These are phyloP conservation scores for Amblyteles armatorius DNA, from an alignment of 2,888 invertebrate genomes.

Conservation along the genomic window DNA sequence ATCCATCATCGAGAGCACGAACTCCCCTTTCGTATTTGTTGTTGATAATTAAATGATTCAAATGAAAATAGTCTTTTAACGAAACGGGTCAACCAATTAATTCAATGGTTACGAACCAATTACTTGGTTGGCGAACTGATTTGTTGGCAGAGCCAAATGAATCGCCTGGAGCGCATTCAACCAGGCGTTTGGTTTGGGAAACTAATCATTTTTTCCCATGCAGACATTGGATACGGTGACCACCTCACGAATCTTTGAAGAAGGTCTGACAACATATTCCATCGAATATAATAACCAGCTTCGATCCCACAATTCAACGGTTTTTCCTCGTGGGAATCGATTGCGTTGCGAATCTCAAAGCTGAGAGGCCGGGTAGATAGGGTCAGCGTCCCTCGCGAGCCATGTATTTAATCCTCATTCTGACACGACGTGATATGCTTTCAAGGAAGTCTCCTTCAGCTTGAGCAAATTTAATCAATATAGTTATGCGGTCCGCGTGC, in stretches of 20 bases:
- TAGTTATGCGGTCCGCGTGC: constrained; percentile 39
- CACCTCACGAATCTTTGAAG: not conserved
- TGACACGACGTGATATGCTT: constrained; percentile 5
- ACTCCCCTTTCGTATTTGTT: not conserved
- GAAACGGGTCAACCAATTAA: not conserved
- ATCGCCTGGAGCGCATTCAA: not conserved
- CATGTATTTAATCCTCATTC: constrained; percentile 1
- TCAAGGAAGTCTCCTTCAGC: constrained; percentile 7
- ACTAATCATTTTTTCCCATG: not conserved
- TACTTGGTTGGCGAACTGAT: not conserved
- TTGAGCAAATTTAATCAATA: constrained; percentile 37
- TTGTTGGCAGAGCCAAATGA: not conserved
- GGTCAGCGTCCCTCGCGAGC: not conserved
- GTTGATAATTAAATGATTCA: not conserved
- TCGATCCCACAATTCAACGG: not conserved
- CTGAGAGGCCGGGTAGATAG: constrained; percentile 4
- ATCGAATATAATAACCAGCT: not conserved
- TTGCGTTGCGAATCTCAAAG: constrained; percentile 1
- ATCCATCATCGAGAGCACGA: not conserved
- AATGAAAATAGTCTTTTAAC: not conserved
- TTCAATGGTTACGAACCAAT: not conserved
- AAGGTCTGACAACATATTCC: not conserved
- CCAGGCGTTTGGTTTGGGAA: not conserved
- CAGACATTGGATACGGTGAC: not conserved
- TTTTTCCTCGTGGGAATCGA: constrained; percentile 14